Conservation (phyloP, 2,888 invertebrate species). For the Acronicta aceris region DNA sequence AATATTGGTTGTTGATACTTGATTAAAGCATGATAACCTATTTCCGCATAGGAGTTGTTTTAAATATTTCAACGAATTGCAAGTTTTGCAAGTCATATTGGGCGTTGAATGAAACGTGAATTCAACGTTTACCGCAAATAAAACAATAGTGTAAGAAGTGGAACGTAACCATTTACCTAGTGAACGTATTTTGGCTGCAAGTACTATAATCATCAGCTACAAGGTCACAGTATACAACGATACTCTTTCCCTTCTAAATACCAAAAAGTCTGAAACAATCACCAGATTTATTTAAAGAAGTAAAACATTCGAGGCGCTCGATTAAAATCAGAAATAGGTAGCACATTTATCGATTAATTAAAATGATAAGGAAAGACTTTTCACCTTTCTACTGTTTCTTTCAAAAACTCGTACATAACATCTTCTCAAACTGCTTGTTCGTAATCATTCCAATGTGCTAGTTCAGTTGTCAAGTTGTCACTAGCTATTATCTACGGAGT, state of each 20-base stretch:
- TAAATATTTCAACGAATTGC: slow-evolving; percentile 20
- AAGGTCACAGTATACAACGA: slow-evolving; percentile 25
- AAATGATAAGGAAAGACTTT: no score
- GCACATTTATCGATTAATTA: no score
- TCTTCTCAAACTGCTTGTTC: background rate
- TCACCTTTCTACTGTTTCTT: no score
- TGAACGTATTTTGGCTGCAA: slow-evolving; percentile 38
- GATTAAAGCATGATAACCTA: slow-evolving; percentile 8
- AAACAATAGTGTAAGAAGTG: slow-evolving; percentile 46
- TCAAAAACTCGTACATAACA: no score
- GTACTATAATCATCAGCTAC: slow-evolving; percentile 23
- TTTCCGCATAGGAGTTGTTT: slow-evolving; percentile 17
- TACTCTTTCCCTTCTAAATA: background rate
- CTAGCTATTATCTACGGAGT: slow-evolving; percentile 34
- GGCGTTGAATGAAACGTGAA: slow-evolving; percentile 33
- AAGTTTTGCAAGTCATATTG: slow-evolving; percentile 33
- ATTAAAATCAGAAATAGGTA: no score
- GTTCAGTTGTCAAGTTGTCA: background rate
- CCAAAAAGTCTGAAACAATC: no score
- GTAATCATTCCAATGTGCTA: slow-evolving; percentile 1
- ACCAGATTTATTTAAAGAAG: no score
- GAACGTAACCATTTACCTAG: slow-evolving; percentile 47
- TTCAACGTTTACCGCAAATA: slow-evolving; percentile 43
- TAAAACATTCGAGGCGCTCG: no score
- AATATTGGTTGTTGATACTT: slow-evolving; percentile 15